A percentile compares a stretch with the other conserved stretches of the same genome.
These are phyloP conservation scores for Hydropsyche betteni DNA, from an alignment of 2,888 invertebrate genomes.

Conservation along the genomic window DNA sequence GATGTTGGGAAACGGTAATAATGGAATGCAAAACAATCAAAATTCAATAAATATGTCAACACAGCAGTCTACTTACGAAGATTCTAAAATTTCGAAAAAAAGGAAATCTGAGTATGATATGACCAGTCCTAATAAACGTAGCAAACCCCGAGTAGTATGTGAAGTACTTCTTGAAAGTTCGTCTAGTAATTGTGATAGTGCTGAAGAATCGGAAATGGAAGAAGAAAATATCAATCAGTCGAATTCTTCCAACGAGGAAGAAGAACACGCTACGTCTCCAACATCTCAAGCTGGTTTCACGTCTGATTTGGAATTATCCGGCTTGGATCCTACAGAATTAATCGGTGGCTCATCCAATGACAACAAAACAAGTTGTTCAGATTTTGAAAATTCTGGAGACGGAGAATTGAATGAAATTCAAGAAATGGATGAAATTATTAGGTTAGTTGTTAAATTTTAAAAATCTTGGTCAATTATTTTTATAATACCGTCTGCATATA, in stretches of 20 bases:
- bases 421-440: constrained; percentile 71
- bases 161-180: constrained; percentile 72
- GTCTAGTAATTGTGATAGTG: constrained; percentile 67
- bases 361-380: constrained; percentile 61
- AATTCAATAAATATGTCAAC: constrained; percentile 44
- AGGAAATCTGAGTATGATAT: constrained; percentile 71
- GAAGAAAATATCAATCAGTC: constrained; percentile 62
- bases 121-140: constrained; percentile 69
- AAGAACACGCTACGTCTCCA: constrained; percentile 59
- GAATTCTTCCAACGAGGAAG: constrained; percentile 61
- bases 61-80: constrained; percentile 56
- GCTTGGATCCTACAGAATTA: constrained; percentile 70
- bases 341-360: constrained; percentile 63
- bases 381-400: constrained; percentile 70
- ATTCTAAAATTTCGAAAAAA: constrained; percentile 66
- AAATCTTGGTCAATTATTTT: constrained; percentile 12
- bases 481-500: not conserved
- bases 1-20: constrained; percentile 48
- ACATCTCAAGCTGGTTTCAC: constrained; percentile 68
- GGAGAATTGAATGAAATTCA: constrained; percentile 64
- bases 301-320: constrained; percentile 71
- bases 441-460: constrained; percentile 55
- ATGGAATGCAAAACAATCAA: constrained; percentile 44
- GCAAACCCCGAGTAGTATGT: constrained; percentile 66
- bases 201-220: constrained; percentile 61